Percentiles rank a stretch among this genome's conserved stretches.
Evolutionary conservation across 2,797 vertebrate species (phyloP).

Genomic region (Hozukius guyotensis): DNA sequence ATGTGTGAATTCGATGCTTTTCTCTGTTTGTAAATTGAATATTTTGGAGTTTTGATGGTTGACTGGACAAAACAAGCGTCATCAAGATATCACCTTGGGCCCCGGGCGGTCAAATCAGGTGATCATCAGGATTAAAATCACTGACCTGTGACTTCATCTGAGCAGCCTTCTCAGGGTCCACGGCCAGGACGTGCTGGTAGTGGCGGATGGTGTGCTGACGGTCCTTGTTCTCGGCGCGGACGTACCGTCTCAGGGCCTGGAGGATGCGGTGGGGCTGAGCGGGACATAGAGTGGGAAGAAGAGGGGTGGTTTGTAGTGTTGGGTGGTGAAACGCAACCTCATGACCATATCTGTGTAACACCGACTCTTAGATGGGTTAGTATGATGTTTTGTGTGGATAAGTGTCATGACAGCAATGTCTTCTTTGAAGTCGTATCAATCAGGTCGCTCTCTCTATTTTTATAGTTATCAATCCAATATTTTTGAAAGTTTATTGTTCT

Average conservation of each 20-base stretch:
- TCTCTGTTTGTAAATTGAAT: neutral
- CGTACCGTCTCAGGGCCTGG: conserved; percentile 92
- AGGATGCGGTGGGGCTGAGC: conserved; percentile 94
- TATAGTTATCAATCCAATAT: neutral
- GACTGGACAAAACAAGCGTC: neutral
- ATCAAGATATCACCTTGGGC: neutral
- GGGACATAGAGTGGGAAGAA: neutral
- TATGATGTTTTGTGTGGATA: neutral
- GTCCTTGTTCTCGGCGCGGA: conserved; percentile 97
- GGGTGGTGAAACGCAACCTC: neutral
- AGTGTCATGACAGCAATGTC: neutral
- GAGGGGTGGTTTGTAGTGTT: neutral
- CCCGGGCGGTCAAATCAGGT: neutral
- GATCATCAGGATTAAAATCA: neutral
- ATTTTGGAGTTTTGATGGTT: neutral
- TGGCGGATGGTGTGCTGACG: conserved; percentile 96
- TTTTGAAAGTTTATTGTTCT: neutral
- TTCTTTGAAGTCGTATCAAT: neutral
- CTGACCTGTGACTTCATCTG: conserved; percentile 99
- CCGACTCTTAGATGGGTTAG: neutral
- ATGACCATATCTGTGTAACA: neutral
- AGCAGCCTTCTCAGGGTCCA: conserved; percentile 96
- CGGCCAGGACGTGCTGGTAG: conserved; percentile 96
- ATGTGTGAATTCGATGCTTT: neutral
- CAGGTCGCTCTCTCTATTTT: neutral